A percentile compares a stretch with the other conserved stretches of the same genome.
These are phyloP conservation scores for Drosophila multiciliata DNA, from an alignment of 2,888 invertebrate species.

Conservation along the genomic window DNA sequence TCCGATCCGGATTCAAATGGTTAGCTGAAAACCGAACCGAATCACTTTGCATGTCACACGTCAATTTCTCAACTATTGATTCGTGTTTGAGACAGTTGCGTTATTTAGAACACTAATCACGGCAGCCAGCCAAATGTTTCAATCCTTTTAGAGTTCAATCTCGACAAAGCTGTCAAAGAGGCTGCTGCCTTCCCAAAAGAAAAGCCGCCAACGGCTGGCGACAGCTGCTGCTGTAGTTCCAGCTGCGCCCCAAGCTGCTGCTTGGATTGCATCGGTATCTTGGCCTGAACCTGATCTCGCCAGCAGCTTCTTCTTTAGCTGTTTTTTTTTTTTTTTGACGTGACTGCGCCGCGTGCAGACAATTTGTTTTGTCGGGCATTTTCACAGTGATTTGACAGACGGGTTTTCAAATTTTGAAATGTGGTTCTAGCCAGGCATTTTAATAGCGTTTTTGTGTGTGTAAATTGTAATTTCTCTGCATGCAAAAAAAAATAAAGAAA, in stretches of 20 bases:
- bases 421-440: slow-evolving; percentile 30
- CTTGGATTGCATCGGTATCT: slow-evolving; percentile 21
- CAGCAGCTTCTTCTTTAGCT: slow-evolving; percentile 36
- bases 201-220: slow-evolving; percentile 62
- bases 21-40: slow-evolving; percentile 20
- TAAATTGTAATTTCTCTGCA: slow-evolving; percentile 33
- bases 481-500: neutral
- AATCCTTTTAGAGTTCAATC: slow-evolving; percentile 60
- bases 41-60: slow-evolving; percentile 71
- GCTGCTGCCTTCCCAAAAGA: slow-evolving; percentile 26
- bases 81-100: slow-evolving; percentile 56
- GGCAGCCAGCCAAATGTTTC: slow-evolving; percentile 65
- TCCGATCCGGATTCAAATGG: slow-evolving; percentile 18
- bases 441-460: slow-evolving; percentile 26
- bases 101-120: slow-evolving; percentile 78
- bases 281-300: slow-evolving; percentile 53
- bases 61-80: slow-evolving; percentile 63
- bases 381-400: slow-evolving; percentile 53
- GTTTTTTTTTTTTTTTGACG: slow-evolving; percentile 21
- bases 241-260: slow-evolving; percentile 26
- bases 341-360: slow-evolving; percentile 61
- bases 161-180: slow-evolving; percentile 54
- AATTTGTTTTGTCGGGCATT: slow-evolving; percentile 72
- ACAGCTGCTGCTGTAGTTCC: slow-evolving; percentile 38
- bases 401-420: slow-evolving; percentile 5